These are phyloP conservation scores for Tachypleus tridentatus DNA, from an alignment of 1,140 invertebrate genomes.

Conservation along the genomic window DNA sequence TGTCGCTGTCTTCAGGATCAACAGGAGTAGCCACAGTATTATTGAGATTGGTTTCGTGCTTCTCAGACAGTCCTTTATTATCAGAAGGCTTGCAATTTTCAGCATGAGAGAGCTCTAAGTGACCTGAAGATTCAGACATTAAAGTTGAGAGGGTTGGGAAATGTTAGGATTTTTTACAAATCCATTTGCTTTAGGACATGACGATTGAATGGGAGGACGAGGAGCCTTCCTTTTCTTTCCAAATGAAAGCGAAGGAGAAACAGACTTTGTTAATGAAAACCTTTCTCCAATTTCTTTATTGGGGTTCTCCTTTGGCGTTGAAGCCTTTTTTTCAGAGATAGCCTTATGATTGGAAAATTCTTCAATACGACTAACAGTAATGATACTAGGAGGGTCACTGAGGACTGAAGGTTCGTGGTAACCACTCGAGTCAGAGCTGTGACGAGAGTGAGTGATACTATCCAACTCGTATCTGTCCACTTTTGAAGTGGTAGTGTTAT, in stretches of 20 bases:
- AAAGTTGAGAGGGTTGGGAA: too few species aligned
- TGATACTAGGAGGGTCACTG: slow-evolving; percentile 40
- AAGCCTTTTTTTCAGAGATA: slow-evolving; percentile 3
- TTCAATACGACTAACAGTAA: slow-evolving; percentile 21
- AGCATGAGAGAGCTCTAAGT: too few species aligned
- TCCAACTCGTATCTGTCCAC: too few species aligned
- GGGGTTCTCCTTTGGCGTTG: slow-evolving; percentile 8
- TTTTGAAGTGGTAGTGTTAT: too few species aligned
- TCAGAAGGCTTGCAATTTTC: too few species aligned
- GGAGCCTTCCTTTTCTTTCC: slow-evolving; percentile 26
- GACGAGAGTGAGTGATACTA: slow-evolving; percentile 48
- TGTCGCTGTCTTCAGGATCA: too few species aligned
- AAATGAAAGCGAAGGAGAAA: slow-evolving; percentile 19
- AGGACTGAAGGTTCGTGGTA: slow-evolving; percentile 59
- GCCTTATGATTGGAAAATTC: slow-evolving; percentile 15
- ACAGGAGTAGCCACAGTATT: too few species aligned
- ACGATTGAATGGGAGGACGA: slow-evolving; percentile 16
- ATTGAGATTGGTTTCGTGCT: too few species aligned
- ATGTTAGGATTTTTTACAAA: too few species aligned
- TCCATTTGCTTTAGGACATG: too few species aligned
- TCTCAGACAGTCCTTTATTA: too few species aligned
- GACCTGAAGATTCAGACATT: too few species aligned
- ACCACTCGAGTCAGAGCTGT: slow-evolving; percentile 60
- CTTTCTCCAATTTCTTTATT: slow-evolving; percentile 19
- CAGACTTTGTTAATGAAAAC: slow-evolving; percentile 18